Evolutionary conservation across 2,113 vertebrate species (phyloP).

Genomic region (Ciconia boyciana): DNA sequence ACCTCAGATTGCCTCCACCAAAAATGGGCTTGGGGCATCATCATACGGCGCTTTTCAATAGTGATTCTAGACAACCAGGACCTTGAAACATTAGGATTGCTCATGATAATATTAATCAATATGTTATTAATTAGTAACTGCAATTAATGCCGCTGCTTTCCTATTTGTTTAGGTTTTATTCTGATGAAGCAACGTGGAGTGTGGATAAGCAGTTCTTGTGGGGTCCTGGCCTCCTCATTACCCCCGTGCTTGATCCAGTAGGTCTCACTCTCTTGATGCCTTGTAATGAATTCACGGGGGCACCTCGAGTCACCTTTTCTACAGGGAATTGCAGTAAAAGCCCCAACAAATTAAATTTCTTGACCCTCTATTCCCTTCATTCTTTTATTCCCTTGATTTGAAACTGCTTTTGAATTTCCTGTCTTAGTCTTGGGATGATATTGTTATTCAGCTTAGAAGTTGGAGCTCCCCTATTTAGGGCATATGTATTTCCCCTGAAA

Average conservation of each 20-base stretch:
- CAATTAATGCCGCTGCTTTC: not conserved
- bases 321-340: not conserved
- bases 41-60: accelerated
- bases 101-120: not conserved
- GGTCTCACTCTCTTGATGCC: not conserved
- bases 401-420: not conserved
- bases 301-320: not conserved
- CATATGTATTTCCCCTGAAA: not conserved
- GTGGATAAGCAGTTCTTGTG: slow-evolving; percentile 88
- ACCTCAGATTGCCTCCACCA: no score
- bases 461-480: no score
- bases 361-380: not conserved
- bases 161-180: slow-evolving; percentile 79
- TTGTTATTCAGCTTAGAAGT: not conserved
- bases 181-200: slow-evolving; percentile 78
- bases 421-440: not conserved
- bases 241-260: slow-evolving; percentile 85
- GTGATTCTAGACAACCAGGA: not conserved
- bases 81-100: not conserved
- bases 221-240: slow-evolving; percentile 89
- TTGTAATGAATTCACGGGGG: not conserved
- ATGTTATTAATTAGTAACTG: no score
- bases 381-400: not conserved
- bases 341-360: not conserved
- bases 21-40: not conserved